Percentiles rank a stretch among this genome's conserved stretches.
phyloP scores from a whole-genome alignment of 1,140 invertebrate genomes.

The Thaumetopoea pityocampa region DNA sequence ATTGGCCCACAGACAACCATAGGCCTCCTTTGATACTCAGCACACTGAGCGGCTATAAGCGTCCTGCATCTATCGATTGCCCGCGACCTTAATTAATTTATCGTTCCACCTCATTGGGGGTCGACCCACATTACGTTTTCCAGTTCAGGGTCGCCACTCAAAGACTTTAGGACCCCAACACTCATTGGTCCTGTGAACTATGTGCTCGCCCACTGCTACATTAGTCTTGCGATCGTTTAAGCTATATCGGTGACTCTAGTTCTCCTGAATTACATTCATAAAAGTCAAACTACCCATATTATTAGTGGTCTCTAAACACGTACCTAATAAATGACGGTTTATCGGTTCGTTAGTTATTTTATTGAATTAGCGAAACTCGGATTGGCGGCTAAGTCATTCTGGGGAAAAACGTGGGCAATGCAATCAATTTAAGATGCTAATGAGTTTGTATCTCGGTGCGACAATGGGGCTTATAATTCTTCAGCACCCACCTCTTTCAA shows the following conservation, averaged over 20 bases:
- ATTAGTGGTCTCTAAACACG: constrained; percentile 12
- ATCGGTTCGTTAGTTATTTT: constrained; percentile 10
- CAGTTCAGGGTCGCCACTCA: too few relatives aligned
- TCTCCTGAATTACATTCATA: not conserved
- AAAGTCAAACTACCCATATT: constrained; percentile 1
- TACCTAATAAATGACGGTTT: constrained; percentile 6
- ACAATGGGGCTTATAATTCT: constrained; percentile 30
- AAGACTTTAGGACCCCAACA: too few relatives aligned
- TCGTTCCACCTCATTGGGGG: too few relatives aligned
- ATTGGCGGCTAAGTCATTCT: constrained; percentile 6
- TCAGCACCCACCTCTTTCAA: constrained; percentile 20
- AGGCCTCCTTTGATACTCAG: too few relatives aligned
- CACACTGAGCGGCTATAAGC: too few relatives aligned
- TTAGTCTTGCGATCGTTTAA: constrained; percentile 6
- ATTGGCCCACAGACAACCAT: too few relatives aligned
- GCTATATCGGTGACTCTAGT: not conserved
- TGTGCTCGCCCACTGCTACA: constrained; percentile 1
- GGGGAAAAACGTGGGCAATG: constrained; percentile 31
- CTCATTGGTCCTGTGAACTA: too few relatives aligned
- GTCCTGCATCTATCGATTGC: too few relatives aligned
- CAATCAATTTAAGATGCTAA: constrained; percentile 48
- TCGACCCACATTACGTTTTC: too few relatives aligned
- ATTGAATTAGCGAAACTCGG: constrained; percentile 13
- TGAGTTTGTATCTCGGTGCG: constrained; percentile 30
- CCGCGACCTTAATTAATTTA: too few relatives aligned